Percentiles rank a stretch among this genome's conserved stretches.
Conservation (phyloP, 2,797 vertebrate genomes). For the Bryconaethiops microstoma region DNA sequence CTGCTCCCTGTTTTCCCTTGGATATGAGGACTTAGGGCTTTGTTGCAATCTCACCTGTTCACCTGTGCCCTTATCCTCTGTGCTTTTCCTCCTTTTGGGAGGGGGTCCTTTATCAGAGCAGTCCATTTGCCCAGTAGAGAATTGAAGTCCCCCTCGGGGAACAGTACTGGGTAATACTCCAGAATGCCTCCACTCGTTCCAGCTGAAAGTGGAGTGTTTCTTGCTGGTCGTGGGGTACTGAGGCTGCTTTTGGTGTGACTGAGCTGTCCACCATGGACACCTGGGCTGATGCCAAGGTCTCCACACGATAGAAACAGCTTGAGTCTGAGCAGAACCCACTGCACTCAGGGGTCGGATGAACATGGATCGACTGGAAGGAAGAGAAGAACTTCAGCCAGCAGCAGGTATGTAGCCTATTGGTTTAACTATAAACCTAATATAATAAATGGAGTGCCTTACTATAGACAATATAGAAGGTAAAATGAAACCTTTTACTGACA, state of each 20-base stretch:
- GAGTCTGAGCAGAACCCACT: conserved; percentile 69
- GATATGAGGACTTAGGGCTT: conserved; percentile 11
- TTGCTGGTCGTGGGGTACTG: neutral
- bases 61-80: conserved; percentile 2
- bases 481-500: no score
- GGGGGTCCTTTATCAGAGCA: conserved; percentile 75
- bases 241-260: conserved; percentile 7
- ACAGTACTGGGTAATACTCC: conserved; percentile 63
- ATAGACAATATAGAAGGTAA: no score
- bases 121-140: conserved; percentile 75
- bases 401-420: neutral
- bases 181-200: conserved; percentile 63
- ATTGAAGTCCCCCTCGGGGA: conserved; percentile 67
- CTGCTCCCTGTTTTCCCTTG: conserved; percentile 31
- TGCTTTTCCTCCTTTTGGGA: conserved; percentile 79
- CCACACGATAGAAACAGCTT: neutral
- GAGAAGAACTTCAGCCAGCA: neutral
- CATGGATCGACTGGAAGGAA: conserved; percentile 81
- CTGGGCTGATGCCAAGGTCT: conserved; percentile 58
- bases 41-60: conserved; percentile 14
- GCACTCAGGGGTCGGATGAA: conserved; percentile 80
- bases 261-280: conserved; percentile 58
- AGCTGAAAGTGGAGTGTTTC: conserved; percentile 48
- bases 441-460: no score
- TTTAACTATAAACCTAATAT: no score